phyloP scores from a whole-genome alignment of 2,113 vertebrate genomes.

The Sphaerodactylus townsendi region DNA sequence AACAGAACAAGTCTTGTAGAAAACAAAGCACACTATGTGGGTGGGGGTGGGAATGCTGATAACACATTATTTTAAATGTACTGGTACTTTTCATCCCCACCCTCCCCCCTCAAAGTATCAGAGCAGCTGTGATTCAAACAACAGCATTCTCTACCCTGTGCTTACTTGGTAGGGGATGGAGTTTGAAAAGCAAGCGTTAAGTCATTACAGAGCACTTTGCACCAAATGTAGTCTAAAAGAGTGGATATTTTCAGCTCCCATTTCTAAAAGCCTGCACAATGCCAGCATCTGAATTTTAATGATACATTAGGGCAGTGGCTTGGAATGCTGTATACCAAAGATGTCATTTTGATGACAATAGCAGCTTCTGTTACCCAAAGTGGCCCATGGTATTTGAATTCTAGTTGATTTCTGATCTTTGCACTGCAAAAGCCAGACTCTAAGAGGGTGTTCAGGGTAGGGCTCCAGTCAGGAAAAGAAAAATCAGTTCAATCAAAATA shows the following conservation, averaged over 20 bases:
- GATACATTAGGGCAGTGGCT: background rate
- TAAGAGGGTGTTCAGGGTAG: background rate
- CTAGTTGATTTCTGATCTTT: background rate
- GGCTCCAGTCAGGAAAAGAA: background rate
- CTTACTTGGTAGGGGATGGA: background rate
- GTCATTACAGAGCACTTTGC: constrained; percentile 13
- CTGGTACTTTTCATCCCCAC: constrained; percentile 6
- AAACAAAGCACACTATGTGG: background rate
- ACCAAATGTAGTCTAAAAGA: background rate
- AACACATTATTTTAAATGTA: constrained; percentile 11
- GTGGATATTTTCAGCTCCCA: constrained; percentile 2
- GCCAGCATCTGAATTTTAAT: background rate
- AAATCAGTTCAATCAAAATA: constrained; percentile 34
- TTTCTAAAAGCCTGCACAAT: background rate
- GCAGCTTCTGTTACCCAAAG: rapidly evolving
- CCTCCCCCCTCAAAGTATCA: constrained; percentile 7
- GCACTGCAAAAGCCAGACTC: background rate
- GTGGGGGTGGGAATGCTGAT: background rate
- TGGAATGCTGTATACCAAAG: background rate
- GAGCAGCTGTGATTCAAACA: constrained; percentile 22
- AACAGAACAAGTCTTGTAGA: background rate
- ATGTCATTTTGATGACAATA: background rate
- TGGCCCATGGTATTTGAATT: background rate
- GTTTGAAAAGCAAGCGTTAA: background rate
- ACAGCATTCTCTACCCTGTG: background rate